Conservation (phyloP, 2,113 vertebrate genomes). For the Perca schrenkii region DNA sequence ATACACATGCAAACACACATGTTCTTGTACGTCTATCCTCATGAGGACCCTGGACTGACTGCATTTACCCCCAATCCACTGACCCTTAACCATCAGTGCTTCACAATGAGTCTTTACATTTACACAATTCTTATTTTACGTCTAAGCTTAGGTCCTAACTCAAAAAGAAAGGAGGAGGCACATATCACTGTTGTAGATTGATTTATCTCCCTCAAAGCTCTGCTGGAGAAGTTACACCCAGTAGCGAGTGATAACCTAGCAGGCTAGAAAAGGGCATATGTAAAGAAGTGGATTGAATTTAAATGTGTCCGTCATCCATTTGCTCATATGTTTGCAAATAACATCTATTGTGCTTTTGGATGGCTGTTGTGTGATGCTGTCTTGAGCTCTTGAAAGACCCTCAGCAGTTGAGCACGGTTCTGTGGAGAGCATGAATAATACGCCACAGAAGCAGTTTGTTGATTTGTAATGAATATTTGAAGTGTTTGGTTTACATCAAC, state of each 20-base stretch:
- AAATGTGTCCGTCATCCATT: slow-evolving; percentile 13
- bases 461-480: slow-evolving; percentile 62
- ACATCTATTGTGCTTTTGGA: neutral
- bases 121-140: neutral
- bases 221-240: neutral
- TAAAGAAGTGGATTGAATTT: neutral
- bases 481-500: slow-evolving; percentile 62
- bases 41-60: neutral
- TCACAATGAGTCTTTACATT: neutral
- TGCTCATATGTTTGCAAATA: slow-evolving; percentile 14
- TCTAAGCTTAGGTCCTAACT: neutral
- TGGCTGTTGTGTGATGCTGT: neutral
- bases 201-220: slow-evolving; percentile 1
- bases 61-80: neutral
- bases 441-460: slow-evolving; percentile 11
- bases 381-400: neutral
- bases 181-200: neutral
- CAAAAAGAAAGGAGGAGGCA: neutral
- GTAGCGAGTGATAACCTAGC: neutral
- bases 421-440: slow-evolving; percentile 26
- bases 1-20: neutral
- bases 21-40: neutral
- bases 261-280: neutral
- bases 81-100: neutral
- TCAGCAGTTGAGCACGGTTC: neutral